A percentile compares a stretch with the other conserved stretches of the same genome.
These are phyloP conservation scores for Rousettus madagascariensis DNA, from an alignment of 2,797 vertebrate species.

Conservation along the genomic window DNA sequence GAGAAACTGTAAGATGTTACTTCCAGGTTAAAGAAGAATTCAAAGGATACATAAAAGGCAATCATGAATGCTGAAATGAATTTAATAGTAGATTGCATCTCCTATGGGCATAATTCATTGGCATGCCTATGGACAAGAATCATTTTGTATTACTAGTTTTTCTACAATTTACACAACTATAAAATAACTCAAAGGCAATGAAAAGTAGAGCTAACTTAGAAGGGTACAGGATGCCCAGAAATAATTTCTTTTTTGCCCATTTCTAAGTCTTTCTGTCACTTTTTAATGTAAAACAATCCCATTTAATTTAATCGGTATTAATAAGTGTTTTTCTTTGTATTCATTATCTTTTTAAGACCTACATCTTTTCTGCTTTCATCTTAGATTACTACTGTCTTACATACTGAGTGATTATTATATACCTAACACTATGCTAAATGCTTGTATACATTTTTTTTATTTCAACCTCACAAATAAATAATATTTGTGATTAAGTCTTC, in stretches of 20 bases:
- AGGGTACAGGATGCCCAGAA: fast-evolving
- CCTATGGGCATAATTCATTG: background rate
- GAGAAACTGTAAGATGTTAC: background rate
- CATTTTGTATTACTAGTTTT: conserved; percentile 11
- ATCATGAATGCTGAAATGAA: background rate
- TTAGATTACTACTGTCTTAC: background rate
- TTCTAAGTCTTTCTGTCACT: background rate
- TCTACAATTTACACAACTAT: background rate
- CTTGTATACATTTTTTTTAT: background rate
- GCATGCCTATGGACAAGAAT: background rate
- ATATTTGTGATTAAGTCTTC: background rate
- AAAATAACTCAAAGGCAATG: background rate
- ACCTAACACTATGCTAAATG: background rate
- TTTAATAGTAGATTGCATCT: background rate
- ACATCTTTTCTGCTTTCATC: background rate
- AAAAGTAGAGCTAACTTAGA: background rate
- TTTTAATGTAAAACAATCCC: background rate
- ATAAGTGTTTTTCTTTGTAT: background rate
- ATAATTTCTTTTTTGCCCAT: background rate
- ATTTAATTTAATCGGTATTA: background rate
- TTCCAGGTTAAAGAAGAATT: background rate
- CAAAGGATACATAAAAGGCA: background rate
- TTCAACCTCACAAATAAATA: background rate
- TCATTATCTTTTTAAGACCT: background rate
- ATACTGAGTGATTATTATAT: background rate